A percentile compares a stretch with the other conserved stretches of the same genome.
These are phyloP conservation scores for Cyphomyrmex costatus DNA, from an alignment of 1,140 invertebrate species.

Conservation along the genomic window DNA sequence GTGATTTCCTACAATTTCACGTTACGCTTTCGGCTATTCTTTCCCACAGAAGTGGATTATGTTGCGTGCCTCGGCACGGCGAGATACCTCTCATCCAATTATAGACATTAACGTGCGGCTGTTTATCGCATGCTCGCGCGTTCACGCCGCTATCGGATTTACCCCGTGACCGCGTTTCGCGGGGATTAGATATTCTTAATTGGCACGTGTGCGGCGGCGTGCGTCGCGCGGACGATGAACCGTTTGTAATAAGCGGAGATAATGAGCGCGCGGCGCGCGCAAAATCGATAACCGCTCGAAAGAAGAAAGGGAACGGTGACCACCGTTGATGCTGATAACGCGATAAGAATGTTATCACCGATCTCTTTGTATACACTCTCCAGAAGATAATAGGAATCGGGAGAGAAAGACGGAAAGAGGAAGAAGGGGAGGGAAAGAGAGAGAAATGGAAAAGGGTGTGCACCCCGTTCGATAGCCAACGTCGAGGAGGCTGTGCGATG, in stretches of 20 bases:
- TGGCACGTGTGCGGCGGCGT: conserved; percentile 4
- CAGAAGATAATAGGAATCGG: neutral
- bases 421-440: neutral
- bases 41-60: neutral
- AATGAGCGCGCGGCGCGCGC: neutral
- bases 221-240: conserved; percentile 40
- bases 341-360: conserved; percentile 35
- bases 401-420: conserved; percentile 20
- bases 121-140: conserved; percentile 12
- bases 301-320: conserved; percentile 29
- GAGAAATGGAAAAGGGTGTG: conserved; percentile 35
- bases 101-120: neutral
- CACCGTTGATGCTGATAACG: conserved; percentile 28
- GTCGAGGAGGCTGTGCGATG: conserved; percentile 19
- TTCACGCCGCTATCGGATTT: conserved; percentile 33
- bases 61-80: neutral
- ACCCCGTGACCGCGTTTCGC: conserved; percentile 46
- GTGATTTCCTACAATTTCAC: neutral
- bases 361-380: conserved; percentile 20
- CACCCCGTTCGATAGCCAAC: conserved; percentile 40
- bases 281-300: conserved; percentile 48
- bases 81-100: conserved; percentile 10
- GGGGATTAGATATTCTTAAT: conserved; percentile 50
- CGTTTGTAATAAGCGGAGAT: conserved; percentile 43
- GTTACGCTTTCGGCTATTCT: neutral